phyloP scores from a whole-genome alignment of 2,113 vertebrate species.

The Engystomops pustulosus region DNA sequence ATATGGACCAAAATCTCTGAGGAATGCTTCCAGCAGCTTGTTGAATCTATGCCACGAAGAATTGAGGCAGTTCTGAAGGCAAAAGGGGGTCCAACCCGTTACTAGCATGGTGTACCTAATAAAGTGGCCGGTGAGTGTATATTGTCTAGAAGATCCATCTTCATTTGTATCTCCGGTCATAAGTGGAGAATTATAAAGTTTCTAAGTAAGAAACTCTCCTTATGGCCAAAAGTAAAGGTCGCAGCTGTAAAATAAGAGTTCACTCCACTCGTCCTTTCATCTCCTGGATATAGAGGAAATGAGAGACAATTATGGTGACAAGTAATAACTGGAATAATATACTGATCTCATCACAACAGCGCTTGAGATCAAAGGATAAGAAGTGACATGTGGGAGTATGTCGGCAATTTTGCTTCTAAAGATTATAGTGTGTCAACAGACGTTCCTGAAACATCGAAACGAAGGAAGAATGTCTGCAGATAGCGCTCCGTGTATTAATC shows the following conservation, averaged over 20 bases:
- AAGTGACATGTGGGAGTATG: slow-evolving; percentile 9
- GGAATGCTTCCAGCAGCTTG: too few species aligned
- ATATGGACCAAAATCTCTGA: too few species aligned
- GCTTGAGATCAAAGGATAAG: slow-evolving; percentile 29
- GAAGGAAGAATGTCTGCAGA: too few species aligned
- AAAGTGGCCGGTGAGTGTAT: too few species aligned
- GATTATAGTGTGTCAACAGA: slow-evolving; percentile 24
- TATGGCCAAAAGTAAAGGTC: not conserved
- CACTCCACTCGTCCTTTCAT: slow-evolving; percentile 28
- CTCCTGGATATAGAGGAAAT: slow-evolving; percentile 1
- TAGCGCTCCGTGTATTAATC: too few species aligned
- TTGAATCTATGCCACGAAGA: too few species aligned
- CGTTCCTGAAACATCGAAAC: not conserved
- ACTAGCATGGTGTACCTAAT: too few species aligned
- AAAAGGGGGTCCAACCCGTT: too few species aligned
- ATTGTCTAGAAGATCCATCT: not conserved
- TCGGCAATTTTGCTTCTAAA: not conserved
- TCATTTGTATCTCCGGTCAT: not conserved
- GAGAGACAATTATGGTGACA: slow-evolving; percentile 20
- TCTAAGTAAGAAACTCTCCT: not conserved
- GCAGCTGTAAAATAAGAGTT: not conserved
- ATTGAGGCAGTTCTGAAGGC: too few species aligned
- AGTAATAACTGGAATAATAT: slow-evolving; percentile 36
- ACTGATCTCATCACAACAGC: slow-evolving; percentile 26
- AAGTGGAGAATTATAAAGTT: not conserved